These are phyloP conservation scores for Synergus laeviventris DNA, from an alignment of 2,888 invertebrate species.

Conservation along the genomic window DNA sequence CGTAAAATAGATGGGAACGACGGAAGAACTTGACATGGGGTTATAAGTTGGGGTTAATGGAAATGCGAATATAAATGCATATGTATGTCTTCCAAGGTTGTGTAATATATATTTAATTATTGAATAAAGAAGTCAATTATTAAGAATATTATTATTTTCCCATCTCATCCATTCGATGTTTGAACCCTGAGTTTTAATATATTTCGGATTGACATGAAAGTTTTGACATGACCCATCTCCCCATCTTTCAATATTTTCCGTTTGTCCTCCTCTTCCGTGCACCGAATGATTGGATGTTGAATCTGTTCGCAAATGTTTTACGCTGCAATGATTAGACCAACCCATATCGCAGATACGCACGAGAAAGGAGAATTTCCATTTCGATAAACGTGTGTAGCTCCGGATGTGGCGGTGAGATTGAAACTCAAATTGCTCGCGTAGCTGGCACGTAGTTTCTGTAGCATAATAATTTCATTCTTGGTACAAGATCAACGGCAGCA, in stretches of 20 bases:
- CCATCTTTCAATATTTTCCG: neutral
- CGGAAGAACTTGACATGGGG: neutral
- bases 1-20: neutral
- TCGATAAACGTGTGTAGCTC: constrained; percentile 40
- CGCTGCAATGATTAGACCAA: neutral
- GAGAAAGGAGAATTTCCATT: constrained; percentile 29
- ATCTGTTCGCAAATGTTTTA: constrained; percentile 12
- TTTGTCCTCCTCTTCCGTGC: neutral
- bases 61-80: neutral
- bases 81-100: neutral
- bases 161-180: neutral
- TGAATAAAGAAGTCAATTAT: too few species aligned
- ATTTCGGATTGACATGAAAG: neutral
- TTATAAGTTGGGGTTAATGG: neutral
- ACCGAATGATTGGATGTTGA: neutral
- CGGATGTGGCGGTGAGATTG: constrained; percentile 44
- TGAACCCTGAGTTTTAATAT: neutral
- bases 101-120: too few species aligned
- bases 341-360: constrained; percentile 1
- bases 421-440: constrained; percentile 51
- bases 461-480: constrained; percentile 51
- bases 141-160: neutral
- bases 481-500: constrained; percentile 42
- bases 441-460: constrained; percentile 44
- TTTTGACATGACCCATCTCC: neutral